Evolutionary conservation across 2,888 invertebrate genomes (phyloP).

Genomic region (Leptinotarsa haldemani): DNA sequence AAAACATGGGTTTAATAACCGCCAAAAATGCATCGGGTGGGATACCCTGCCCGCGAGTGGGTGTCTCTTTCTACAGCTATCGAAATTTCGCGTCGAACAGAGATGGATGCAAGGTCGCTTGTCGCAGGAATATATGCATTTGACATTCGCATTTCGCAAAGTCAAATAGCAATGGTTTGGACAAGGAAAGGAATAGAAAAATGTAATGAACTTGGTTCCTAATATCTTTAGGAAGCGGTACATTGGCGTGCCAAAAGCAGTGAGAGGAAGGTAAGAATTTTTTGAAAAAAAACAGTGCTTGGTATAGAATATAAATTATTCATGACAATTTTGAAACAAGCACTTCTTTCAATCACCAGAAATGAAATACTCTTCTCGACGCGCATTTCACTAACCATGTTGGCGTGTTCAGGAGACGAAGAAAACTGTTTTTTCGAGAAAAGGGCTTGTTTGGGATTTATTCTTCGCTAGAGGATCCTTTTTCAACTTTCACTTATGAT

Average conservation of each 20-base stretch:
- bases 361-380: too few relatives aligned
- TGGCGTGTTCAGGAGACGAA: too few relatives aligned
- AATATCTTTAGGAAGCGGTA: slow-evolving; percentile 40
- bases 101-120: slow-evolving; percentile 27
- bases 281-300: neutral
- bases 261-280: neutral
- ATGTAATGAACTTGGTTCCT: slow-evolving; percentile 50
- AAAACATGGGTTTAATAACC: slow-evolving; percentile 64
- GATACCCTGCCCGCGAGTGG: slow-evolving; percentile 27
- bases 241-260: slow-evolving; percentile 34
- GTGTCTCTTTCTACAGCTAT: slow-evolving; percentile 34
- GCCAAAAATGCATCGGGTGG: slow-evolving; percentile 58
- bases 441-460: too few relatives aligned
- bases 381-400: too few relatives aligned
- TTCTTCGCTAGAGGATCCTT: too few relatives aligned
- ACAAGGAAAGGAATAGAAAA: slow-evolving; percentile 56
- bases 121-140: slow-evolving; percentile 50
- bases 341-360: too few relatives aligned
- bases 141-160: slow-evolving; percentile 64
- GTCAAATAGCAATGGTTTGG: slow-evolving; percentile 59
- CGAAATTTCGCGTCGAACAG: slow-evolving; percentile 8
- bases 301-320: too few relatives aligned
- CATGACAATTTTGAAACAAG: too few relatives aligned
- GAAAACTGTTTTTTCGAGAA: too few relatives aligned
- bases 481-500: too few relatives aligned